These are phyloP conservation scores for Caenorhabditis sinica DNA, from an alignment of 2,888 invertebrate species.

Conservation along the genomic window DNA sequence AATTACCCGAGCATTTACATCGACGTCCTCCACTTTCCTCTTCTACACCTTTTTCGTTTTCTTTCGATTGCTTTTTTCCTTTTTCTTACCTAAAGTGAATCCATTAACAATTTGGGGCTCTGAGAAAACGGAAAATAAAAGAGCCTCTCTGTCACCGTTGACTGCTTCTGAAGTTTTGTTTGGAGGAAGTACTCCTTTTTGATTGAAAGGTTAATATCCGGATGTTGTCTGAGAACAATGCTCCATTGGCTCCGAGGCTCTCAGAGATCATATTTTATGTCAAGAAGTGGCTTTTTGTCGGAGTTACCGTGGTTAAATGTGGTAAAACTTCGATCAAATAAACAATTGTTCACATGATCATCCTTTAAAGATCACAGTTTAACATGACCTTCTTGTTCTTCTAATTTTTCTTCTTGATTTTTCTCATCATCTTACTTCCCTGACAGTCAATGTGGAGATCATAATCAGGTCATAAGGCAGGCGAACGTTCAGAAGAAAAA, in stretches of 20 bases:
- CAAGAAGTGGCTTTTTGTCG: too few species aligned
- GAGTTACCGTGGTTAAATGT: too few species aligned
- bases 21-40: conserved; percentile 21
- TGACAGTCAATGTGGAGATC: conserved; percentile 36
- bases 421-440: neutral
- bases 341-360: conserved; percentile 27
- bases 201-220: conserved; percentile 40
- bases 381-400: conserved; percentile 32
- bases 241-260: neutral
- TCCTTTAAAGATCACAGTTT: conserved; percentile 32
- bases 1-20: conserved; percentile 55
- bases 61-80: conserved; percentile 25
- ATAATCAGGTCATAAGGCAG: conserved; percentile 53
- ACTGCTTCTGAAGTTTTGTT: conserved; percentile 31
- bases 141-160: conserved; percentile 26
- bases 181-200: neutral
- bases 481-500: conserved; percentile 24
- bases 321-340: neutral
- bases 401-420: conserved; percentile 1
- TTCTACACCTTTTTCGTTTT: conserved; percentile 43
- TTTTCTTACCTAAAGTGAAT: conserved; percentile 44
- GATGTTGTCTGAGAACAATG: neutral
- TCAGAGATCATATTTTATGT: too few species aligned
- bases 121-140: conserved; percentile 12
- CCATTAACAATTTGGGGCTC: conserved; percentile 35